Percentiles rank a stretch among this genome's conserved stretches.
Conservation (phyloP, 2,797 vertebrate genomes). For the Amniataba percoides region DNA sequence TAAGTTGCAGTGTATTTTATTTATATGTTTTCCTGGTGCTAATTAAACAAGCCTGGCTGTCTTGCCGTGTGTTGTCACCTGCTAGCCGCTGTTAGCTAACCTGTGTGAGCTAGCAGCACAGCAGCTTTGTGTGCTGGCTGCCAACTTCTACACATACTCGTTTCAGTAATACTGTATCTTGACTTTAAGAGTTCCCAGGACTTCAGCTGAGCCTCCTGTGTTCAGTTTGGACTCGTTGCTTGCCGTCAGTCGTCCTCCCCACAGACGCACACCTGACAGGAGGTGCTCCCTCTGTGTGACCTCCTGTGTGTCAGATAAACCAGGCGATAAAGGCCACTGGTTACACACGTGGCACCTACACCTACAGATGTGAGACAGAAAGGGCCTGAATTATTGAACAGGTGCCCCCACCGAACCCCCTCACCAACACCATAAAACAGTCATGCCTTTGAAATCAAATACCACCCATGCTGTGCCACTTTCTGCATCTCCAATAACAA, state of each 20-base stretch:
- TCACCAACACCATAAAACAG: conserved; percentile 5
- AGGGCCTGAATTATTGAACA: conserved; percentile 58
- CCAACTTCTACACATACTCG: conserved; percentile 28
- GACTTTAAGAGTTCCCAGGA: not conserved
- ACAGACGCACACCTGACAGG: conserved; percentile 49
- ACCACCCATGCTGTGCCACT: conserved; percentile 13
- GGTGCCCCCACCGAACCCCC: not conserved
- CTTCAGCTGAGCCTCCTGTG: not conserved
- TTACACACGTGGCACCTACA: conserved; percentile 58
- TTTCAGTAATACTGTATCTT: not conserved
- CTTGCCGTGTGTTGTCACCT: conserved; percentile 26
- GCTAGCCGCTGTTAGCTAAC: conserved; percentile 29
- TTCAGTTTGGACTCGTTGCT: conserved; percentile 11
- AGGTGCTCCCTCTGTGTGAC: conserved; percentile 41
- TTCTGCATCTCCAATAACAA: conserved; percentile 1
- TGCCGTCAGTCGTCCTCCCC: conserved; percentile 2
- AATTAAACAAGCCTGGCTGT: not conserved
- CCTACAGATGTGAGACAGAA: conserved; percentile 28
- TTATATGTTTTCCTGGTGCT: no score
- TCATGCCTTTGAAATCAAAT: conserved; percentile 36
- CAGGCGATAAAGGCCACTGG: conserved; percentile 43
- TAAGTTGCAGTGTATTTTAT: not conserved
- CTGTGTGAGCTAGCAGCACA: conserved; percentile 28
- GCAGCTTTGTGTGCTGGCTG: conserved; percentile 31
- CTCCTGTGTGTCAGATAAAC: conserved; percentile 29